phyloP scores from a whole-genome alignment of 37 sponge, comb jelly and placozoan genomes.

The Ephydatia muelleri region DNA sequence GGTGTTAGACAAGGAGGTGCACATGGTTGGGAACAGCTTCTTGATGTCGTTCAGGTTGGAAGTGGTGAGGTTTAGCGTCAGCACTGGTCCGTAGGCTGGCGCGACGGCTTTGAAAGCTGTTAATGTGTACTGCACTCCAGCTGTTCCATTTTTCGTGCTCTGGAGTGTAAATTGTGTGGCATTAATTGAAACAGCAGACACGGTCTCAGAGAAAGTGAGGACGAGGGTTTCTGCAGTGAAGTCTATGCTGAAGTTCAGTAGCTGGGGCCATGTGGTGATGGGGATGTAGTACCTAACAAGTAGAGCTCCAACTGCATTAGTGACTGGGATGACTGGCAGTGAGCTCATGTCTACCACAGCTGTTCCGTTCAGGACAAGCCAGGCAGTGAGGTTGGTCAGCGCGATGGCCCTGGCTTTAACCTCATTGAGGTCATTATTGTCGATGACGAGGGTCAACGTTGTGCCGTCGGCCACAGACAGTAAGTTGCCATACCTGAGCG shows the following conservation, averaged over 20 bases:
- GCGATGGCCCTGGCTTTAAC: slow-evolving; percentile 81
- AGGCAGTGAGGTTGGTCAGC: slow-evolving; percentile 56
- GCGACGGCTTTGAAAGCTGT: slow-evolving; percentile 30
- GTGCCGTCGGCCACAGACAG: slow-evolving; percentile 39
- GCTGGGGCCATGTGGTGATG: slow-evolving; percentile 60
- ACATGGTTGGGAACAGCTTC: slow-evolving; percentile 42
- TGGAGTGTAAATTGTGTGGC: slow-evolving; percentile 76
- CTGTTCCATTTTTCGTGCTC: slow-evolving; percentile 38
- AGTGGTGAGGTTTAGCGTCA: slow-evolving; percentile 44
- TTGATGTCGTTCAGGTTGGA: slow-evolving; percentile 80
- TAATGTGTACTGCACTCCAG: slow-evolving; percentile 33
- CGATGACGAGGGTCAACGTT: slow-evolving; percentile 49
- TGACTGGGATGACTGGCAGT: slow-evolving; percentile 28
- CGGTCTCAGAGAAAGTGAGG: slow-evolving; percentile 85
- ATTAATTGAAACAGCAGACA: slow-evolving; percentile 72
- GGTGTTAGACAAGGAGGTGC: slow-evolving; percentile 58
- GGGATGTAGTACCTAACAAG: slow-evolving; percentile 44
- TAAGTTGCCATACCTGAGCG: slow-evolving; percentile 53
- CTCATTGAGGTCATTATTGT: slow-evolving; percentile 72
- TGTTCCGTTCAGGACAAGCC: slow-evolving; percentile 40
- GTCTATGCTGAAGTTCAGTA: slow-evolving; percentile 75
- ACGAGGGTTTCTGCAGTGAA: slow-evolving; percentile 54
- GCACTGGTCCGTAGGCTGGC: slow-evolving; percentile 32
- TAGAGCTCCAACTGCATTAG: slow-evolving; percentile 29
- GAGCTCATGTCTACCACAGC: slow-evolving; percentile 72